Percentiles rank a stretch among this genome's conserved stretches.
These are phyloP conservation scores for Stratiomys singularior DNA, from an alignment of 2,888 invertebrate genomes.

Conservation along the genomic window DNA sequence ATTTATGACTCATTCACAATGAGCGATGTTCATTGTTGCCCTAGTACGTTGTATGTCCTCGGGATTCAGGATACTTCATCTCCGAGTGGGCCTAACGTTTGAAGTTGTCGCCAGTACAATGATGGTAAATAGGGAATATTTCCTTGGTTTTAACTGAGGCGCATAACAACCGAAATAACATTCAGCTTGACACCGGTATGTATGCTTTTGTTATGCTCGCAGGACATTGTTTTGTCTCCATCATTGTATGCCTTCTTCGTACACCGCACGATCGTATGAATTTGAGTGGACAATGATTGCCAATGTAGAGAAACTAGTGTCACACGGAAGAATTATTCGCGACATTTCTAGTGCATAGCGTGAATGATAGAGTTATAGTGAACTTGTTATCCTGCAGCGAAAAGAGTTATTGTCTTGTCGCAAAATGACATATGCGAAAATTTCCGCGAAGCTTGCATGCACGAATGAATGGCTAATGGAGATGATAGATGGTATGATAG, in stretches of 20 bases:
- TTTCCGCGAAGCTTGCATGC: background rate
- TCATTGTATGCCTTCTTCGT: background rate
- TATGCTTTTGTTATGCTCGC: background rate
- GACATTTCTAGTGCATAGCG: conserved; percentile 16
- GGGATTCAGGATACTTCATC: conserved; percentile 6
- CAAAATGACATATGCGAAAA: background rate
- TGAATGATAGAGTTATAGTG: conserved; percentile 38
- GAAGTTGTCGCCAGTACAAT: conserved; percentile 11
- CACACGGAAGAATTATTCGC: conserved; percentile 7
- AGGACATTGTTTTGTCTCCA: background rate
- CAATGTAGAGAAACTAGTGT: conserved; percentile 17
- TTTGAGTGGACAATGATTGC: conserved; percentile 38
- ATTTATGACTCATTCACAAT: conserved; percentile 51
- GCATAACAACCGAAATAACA: background rate
- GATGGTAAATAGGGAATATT: background rate
- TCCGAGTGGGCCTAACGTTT: conserved; percentile 24
- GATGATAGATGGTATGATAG: background rate
- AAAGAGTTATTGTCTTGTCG: conserved; percentile 14
- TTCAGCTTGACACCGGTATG: background rate
- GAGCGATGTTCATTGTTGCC: conserved; percentile 47
- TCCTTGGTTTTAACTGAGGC: background rate
- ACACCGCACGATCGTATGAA: conserved; percentile 33
- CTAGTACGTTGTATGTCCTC: conserved; percentile 29
- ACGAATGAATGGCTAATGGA: too few relatives aligned
- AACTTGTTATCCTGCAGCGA: conserved; percentile 22